Evolutionary conservation across 2,113 vertebrate genomes (phyloP), one percentile per base, ranked within the genome.

Genomic region (Nymphicus hollandicus): DNA sequence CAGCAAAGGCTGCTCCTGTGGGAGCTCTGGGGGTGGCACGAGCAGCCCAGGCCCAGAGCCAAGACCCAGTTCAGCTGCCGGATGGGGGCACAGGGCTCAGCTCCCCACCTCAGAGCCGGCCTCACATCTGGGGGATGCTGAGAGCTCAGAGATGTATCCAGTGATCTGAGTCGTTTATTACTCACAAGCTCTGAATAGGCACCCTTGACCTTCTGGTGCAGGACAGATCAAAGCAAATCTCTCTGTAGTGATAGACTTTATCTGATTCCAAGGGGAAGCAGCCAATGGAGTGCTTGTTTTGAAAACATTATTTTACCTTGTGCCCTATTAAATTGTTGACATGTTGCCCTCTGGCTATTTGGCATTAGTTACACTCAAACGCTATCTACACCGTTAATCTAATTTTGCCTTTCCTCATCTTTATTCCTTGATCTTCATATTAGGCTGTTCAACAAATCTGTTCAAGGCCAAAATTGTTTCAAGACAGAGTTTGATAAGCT

Each of bases 281-380:
- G 73, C 89, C 91, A 94, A 82, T 95, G 94, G 96, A 94, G 85
- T 10, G 11, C 90, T 90, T 95, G 89, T 95, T 97, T 95, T 96
- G 85, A 91, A 97, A 96, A 96, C 90, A 93, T 95, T 61, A 77
- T 88, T 96, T 96, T 78, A 93, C 1, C 29, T 92, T 43, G 43
- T 91, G 90, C 86, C 76, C 82, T 91, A 91, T 96, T 95, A 96
- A 89, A 91, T 91, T 95, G 92, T 94, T 97, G 94, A 93, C 91
- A 91, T 70, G 93, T 90, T 94, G 94, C 89, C 94, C 93, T 88
- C 82, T 56, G 90, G 91, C 81, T 95, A 33, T 93, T 95, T 96
- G 96, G 94, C 94, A 90, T 94, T 89, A 85, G 76, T 83, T 91
- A 74, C 37, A 71, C 68, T 81, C 79, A 58, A 89, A 91, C 0